Evolutionary conservation across 2,113 vertebrate species (phyloP), one percentile per base, ranked within the genome.

Genomic region (Mobula hypostoma): DNA sequence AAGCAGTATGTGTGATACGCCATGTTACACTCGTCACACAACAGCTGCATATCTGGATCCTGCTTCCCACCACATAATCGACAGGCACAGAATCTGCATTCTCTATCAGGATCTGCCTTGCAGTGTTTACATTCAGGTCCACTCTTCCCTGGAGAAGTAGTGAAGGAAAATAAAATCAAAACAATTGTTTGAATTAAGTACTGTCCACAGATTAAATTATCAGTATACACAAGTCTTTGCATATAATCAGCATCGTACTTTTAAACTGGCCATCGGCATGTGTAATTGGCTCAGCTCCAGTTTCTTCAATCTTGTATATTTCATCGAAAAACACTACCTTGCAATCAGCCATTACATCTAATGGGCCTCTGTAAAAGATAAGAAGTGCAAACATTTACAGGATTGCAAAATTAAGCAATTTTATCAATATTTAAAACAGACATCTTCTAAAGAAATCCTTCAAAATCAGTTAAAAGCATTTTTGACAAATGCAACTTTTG

Each of bases 21-120:
- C 99, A 99, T 98, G 96, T 99, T 99, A 96, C 99, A 99, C 96
- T 99, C 98, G 94, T 99, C 99, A 96, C 99, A 99, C 3, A 99
- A 96, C 95, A 99, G 97, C 95, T 99, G 98, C 98, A 98, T 99
- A 96, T 98, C 98, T 94, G 99, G 98, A 74, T 99, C 99, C 95
- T 98, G 98, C 96, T 99, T 99, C 78, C 98, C 98, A 88, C 99
- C 99, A 94, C 99, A 99, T 94, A 99, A 96, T 94, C 97, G 99
- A 97, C 99, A 99, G 2, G 99, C 99, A 95, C 99, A 99, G 96
- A 98, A 98, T 1, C 97, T 98, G 92, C 98, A 99, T 95, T 99
- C 98, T 0, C 97, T 96, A 17, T 99, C 97, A 32, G 98, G 98
- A 95, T 99, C 98, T 94, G 98, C 98, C 95, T 98, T 98, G 97